Evolutionary conservation across 2,888 invertebrate species (phyloP).

Genomic region (Petrophora chlorosata): DNA sequence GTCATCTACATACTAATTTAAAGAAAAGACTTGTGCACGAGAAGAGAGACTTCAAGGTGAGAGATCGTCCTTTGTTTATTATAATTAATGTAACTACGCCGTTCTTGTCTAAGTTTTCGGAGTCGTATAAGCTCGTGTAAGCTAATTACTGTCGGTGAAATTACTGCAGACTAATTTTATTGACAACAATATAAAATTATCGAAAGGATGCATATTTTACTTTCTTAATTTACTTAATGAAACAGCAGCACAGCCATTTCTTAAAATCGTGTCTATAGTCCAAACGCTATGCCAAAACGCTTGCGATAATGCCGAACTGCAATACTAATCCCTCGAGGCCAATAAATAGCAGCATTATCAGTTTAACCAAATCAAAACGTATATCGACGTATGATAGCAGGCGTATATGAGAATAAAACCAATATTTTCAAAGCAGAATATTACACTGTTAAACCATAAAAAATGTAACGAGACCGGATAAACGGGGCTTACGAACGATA

Average conservation of each 20-base stretch:
- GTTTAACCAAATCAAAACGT: slow-evolving; percentile 6
- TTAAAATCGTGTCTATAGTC: no score
- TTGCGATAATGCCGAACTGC: neutral
- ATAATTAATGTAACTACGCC: slow-evolving; percentile 24
- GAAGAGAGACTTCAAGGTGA: slow-evolving; percentile 37
- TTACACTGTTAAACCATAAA: slow-evolving; percentile 35
- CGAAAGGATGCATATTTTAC: no score
- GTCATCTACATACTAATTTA: slow-evolving; percentile 38
- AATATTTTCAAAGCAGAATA: slow-evolving; percentile 32
- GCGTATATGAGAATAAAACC: slow-evolving; percentile 23
- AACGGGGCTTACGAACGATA: slow-evolving; percentile 38
- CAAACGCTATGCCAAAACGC: no score
- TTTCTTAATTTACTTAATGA: no score
- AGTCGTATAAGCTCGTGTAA: neutral
- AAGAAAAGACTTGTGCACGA: slow-evolving; percentile 40
- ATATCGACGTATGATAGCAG: slow-evolving; percentile 9
- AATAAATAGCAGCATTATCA: slow-evolving; percentile 7
- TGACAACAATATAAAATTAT: no score
- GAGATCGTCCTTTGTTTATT: slow-evolving; percentile 25
- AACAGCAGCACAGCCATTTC: no score
- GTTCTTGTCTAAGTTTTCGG: slow-evolving; percentile 5
- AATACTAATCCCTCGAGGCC: neutral
- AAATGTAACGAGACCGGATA: slow-evolving; percentile 33
- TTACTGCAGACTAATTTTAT: no score
- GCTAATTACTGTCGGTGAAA: no score